Conservation (phyloP, 2,888 invertebrate genomes). For the Xestia rhomboidea region DNA sequence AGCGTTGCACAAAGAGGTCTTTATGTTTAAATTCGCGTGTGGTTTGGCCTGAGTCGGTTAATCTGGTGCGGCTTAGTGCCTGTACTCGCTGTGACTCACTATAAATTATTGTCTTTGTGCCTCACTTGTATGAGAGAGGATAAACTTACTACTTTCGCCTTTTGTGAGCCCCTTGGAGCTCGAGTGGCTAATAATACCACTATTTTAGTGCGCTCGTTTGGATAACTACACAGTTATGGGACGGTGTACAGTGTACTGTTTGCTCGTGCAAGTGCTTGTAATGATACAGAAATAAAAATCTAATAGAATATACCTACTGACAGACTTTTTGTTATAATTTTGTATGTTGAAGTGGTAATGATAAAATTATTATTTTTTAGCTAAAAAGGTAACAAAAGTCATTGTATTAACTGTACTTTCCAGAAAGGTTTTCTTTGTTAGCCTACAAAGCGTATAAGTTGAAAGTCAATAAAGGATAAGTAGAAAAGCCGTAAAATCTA, state of each 20-base stretch:
- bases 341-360: too few species aligned
- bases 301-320: neutral
- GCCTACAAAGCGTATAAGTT: conserved; percentile 48
- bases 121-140: conserved; percentile 75
- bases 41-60: conserved; percentile 78
- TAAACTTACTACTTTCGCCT: conserved; percentile 77
- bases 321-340: neutral
- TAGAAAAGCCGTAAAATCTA: conserved; percentile 61
- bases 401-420: neutral
- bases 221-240: conserved; percentile 28
- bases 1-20: conserved; percentile 71
- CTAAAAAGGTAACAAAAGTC: neutral
- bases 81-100: conserved; percentile 76
- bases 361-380: neutral
- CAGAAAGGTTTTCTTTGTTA: conserved; percentile 16
- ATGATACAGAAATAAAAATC: neutral
- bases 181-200: conserved; percentile 60
- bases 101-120: conserved; percentile 85
- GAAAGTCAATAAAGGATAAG: conserved; percentile 64
- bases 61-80: conserved; percentile 80
- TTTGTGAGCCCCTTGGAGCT: conserved; percentile 64
- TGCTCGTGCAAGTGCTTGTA: conserved; percentile 16
- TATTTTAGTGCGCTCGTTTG: conserved; percentile 61
- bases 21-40: conserved; percentile 78
- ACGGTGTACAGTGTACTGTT: conserved; percentile 7